phyloP scores from a whole-genome alignment of 2,888 invertebrate genomes.

The Parnassius mnemosyne region DNA sequence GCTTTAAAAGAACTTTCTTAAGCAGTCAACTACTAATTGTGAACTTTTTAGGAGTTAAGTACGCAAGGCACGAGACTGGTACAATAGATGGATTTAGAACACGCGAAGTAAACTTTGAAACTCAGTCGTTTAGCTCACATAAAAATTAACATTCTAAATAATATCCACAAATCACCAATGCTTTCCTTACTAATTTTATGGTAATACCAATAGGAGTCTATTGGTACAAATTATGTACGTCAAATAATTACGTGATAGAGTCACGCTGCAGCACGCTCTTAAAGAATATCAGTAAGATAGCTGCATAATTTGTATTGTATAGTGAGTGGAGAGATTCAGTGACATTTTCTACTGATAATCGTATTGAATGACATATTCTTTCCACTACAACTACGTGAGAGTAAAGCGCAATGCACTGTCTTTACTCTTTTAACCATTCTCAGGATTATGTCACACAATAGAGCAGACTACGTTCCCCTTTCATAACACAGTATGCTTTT shows the following conservation, averaged over 20 bases:
- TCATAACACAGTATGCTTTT: background rate
- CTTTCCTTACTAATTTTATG: too few species aligned
- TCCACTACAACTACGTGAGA: background rate
- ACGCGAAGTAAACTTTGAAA: constrained; percentile 10
- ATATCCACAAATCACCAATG: background rate
- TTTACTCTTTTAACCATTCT: constrained; percentile 2
- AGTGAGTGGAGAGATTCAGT: too few species aligned
- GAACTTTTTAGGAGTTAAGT: constrained; percentile 22
- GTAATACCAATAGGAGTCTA: too few species aligned
- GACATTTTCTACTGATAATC: too few species aligned
- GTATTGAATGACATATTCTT: too few species aligned
- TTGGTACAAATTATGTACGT: too few species aligned
- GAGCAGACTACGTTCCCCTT: constrained; percentile 4
- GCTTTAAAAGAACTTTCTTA: constrained; percentile 25
- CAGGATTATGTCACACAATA: background rate
- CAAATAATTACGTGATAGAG: too few species aligned
- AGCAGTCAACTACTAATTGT: constrained; percentile 25
- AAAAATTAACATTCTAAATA: constrained; percentile 12
- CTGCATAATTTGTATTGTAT: too few species aligned
- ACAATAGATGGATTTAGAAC: constrained; percentile 17
- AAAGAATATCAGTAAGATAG: too few species aligned
- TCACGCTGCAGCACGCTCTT: too few species aligned
- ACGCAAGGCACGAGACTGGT: background rate
- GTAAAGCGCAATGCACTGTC: background rate
- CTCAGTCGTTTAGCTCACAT: constrained; percentile 4